Evolutionary conservation across 23 tunicate genomes (phyloP).

Genomic region (Styela plicata): DNA sequence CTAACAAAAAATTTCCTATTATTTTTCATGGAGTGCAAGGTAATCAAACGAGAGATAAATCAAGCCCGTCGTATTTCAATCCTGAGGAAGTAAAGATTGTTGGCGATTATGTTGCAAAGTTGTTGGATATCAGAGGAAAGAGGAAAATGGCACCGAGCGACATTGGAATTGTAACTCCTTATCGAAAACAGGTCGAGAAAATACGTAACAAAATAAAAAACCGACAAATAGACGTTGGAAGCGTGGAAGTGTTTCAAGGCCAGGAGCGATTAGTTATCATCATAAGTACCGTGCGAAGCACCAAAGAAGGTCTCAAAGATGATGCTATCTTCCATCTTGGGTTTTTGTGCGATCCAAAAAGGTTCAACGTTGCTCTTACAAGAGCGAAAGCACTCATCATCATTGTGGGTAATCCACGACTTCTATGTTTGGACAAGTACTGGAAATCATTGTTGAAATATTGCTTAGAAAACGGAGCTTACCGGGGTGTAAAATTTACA

Average conservation of each 20-base stretch:
- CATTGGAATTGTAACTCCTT: constrained; percentile 80
- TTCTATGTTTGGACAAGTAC: constrained; percentile 60
- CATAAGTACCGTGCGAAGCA: constrained; percentile 63
- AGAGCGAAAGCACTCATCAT: constrained; percentile 77
- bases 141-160: constrained; percentile 23
- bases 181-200: constrained; percentile 70
- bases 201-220: neutral
- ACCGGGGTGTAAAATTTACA: constrained; percentile 8
- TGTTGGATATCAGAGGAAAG: constrained; percentile 1
- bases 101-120: constrained; percentile 2
- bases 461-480: constrained; percentile 34
- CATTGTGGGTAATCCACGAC: constrained; percentile 69
- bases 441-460: constrained; percentile 65
- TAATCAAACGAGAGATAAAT: constrained; percentile 44
- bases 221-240: constrained; percentile 39
- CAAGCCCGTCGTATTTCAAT: constrained; percentile 86
- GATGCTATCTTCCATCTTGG: constrained; percentile 25
- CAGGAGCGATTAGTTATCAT: constrained; percentile 62
- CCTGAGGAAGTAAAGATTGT: constrained; percentile 37
- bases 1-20: constrained; percentile 48
- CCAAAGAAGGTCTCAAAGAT: constrained; percentile 6
- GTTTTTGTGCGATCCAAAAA: constrained; percentile 28
- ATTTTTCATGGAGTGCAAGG: constrained; percentile 79
- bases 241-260: constrained; percentile 86
- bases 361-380: constrained; percentile 81